Evolutionary conservation across 92 coral and sea anemone genomes (phyloP), one percentile per base, ranked within the genome.

Genomic region (Diadumene lineata): DNA sequence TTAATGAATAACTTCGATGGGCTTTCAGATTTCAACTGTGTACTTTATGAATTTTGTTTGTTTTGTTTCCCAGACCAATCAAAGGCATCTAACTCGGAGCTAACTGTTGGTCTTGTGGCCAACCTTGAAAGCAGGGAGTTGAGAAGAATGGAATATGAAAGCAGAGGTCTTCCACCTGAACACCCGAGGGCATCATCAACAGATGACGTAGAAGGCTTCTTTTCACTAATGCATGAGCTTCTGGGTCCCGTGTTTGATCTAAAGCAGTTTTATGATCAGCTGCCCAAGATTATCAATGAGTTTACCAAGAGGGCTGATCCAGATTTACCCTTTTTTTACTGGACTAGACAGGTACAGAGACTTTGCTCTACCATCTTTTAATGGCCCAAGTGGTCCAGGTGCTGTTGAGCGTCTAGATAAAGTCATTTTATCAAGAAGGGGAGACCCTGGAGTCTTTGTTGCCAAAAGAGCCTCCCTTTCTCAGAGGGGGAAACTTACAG

Each of bases 61-160:
- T n/a, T 38, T 24, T 26, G 11, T 31, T 71, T 70, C 1, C 32
- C 62, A 86, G 96, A 56, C 82, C 89, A 30, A 76, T 83, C 19
- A 90, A 90, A 34, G 89, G 85, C 4, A 83, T 86, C n/a, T n/a
- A n/a, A n/a, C n/a, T n/a, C n/a, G n/a, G 90, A 89, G 60, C 66
- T 77, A 17, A 69, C 75, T 63, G 79, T 89, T 43, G 94, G 81
- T 15, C 76, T 85, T 17, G 64, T 82, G 4, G 91, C 90, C 8
- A 82, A 86, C 50, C 72, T 86, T 44, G 87, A 90, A 44, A 80
- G 89, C 50, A 75, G 85, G n/a, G 82, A 79, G 50, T 77, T 73
- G 10, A 48, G 75, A 30, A 60, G 81, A n/a, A 22, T 24, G 3
- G 92, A 86, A 50, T 75, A 77, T 46, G 64, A 29, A 15, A 38